Conservation (phyloP, 2,113 vertebrate genomes). For the Atlantisia rogersi region DNA sequence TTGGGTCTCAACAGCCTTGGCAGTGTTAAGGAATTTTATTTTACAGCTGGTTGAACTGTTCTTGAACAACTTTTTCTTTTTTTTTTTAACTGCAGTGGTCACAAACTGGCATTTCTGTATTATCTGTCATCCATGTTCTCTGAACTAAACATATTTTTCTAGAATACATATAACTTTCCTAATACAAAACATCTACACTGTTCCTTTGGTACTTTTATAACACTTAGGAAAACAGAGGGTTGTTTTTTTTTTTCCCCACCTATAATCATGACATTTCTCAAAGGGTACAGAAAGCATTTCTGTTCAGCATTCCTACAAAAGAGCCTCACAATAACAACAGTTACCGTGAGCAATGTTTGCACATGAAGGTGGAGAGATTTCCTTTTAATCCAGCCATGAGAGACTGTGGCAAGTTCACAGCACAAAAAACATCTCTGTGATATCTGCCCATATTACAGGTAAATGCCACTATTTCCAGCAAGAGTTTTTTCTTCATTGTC, state of each 20-base stretch:
- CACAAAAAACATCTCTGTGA: background rate
- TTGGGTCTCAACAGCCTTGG: background rate
- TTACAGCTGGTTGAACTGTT: conserved; percentile 11
- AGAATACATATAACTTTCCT: background rate
- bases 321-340: background rate
- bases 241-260: no score
- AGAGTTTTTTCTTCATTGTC: background rate
- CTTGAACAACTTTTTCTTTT: background rate
- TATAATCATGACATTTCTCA: background rate
- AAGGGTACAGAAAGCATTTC: background rate
- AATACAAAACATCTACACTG: background rate
- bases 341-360: background rate
- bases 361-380: background rate
- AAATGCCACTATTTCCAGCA: background rate
- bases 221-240: background rate
- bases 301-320: background rate
- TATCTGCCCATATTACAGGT: background rate
- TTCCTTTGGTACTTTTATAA: background rate
- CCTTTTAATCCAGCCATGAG: background rate
- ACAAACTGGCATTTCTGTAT: background rate
- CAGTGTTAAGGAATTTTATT: background rate
- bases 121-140: background rate
- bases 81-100: background rate
- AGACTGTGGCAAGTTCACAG: background rate
- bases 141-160: background rate